Percentiles rank a stretch among this genome's conserved stretches.
phyloP scores from a whole-genome alignment of 2,888 invertebrate genomes.

The Amphipoea lucens region DNA sequence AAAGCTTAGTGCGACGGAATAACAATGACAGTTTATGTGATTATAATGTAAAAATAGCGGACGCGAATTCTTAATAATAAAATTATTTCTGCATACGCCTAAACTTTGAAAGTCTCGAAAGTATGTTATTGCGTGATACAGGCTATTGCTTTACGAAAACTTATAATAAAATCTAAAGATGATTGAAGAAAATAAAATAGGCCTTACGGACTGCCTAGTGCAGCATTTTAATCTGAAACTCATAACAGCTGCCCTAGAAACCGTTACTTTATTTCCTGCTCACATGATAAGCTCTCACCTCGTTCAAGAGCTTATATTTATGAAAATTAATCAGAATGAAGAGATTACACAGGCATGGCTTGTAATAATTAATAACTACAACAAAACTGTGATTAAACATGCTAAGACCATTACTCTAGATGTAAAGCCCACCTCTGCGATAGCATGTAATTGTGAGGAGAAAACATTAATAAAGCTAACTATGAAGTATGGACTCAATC shows the following conservation, averaged over 20 bases:
- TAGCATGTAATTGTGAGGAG: conserved; percentile 51
- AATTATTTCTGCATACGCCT: too few relatives aligned
- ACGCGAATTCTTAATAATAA: neutral
- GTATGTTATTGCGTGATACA: neutral
- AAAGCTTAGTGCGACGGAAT: conserved; percentile 55
- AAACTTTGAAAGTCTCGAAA: neutral
- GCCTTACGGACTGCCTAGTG: conserved; percentile 2
- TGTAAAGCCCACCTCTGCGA: conserved; percentile 52
- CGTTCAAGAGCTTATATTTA: conserved; percentile 46
- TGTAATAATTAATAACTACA: conserved; percentile 52
- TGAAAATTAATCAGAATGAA: conserved; percentile 62
- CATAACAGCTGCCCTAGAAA: conserved; percentile 38
- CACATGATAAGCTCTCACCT: conserved; percentile 55
- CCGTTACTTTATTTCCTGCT: conserved; percentile 59
- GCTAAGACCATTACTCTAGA: conserved; percentile 36
- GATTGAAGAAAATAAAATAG: neutral
- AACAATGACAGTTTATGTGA: conserved; percentile 59
- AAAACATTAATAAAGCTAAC: conserved; percentile 63
- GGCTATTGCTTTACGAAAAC: neutral
- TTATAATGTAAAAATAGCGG: conserved; percentile 43
- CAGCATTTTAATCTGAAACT: conserved; percentile 40
- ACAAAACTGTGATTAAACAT: conserved; percentile 56
- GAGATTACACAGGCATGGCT: conserved; percentile 48
- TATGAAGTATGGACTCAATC: conserved; percentile 70
- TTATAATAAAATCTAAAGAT: neutral